Evolutionary conservation across 2,797 vertebrate genomes (phyloP), one percentile per base, ranked within the genome.

Genomic region (Cossypha polioptera): DNA sequence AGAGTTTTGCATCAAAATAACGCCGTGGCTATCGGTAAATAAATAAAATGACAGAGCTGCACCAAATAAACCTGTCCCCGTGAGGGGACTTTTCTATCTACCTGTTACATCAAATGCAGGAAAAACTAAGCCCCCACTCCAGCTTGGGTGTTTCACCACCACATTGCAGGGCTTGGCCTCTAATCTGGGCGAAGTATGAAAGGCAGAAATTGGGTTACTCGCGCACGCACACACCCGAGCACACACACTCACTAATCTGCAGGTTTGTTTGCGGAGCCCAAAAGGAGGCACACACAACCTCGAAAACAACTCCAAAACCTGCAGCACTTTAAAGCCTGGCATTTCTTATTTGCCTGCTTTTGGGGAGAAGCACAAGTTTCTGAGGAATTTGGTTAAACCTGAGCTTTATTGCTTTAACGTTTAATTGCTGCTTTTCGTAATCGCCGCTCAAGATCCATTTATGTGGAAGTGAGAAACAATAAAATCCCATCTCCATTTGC

Each of bases 391-490:
- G 17, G 48, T 40, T 88, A 69, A 87, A 86, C 89, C 61, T 74
- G 58, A 76, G 84, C 72, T 94, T 96, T 80, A 40, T 67, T 59
- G 73, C 77, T 95, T 80, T 31, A 92, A 88, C 25, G 62, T 96
- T 95, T 87, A 88, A 94, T 91, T 55, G 84, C 81, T 95, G 95
- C 79, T 94, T 97, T 95, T 93, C 57, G 33, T 93, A 89, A 96
- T 94, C 95, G 7, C 91, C 61, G 67, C 26, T 79, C 96, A 19
- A 97, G 97, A 96, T 96, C 90, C 90, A 92, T 95, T 97, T 97
- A 96, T 55, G 80, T 92, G 91, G 75, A 92, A 97, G 96, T 94
- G 76, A 94, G 91, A 97, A 97, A 97, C 84, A 95, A 96, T 92
- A 48, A 95, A 97, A 97, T 97, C 96, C 86, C 92, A 67, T 96